Percentiles rank a stretch among this genome's conserved stretches.
phyloP scores from a whole-genome alignment of 2,888 invertebrate species.

The Adelphocoris suturalis region DNA sequence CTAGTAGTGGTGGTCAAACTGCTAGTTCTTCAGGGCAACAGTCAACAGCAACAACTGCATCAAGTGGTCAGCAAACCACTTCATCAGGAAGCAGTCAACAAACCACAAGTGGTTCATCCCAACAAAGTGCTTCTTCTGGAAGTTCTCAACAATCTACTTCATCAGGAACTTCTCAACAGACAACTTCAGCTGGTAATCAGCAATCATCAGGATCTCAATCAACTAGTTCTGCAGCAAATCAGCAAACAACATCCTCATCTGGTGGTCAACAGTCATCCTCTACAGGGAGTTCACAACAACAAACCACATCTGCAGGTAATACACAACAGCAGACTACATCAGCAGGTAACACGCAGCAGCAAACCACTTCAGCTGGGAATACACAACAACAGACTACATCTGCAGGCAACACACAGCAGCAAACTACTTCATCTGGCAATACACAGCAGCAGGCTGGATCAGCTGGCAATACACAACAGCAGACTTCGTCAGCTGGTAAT shows the following conservation, averaged over 20 bases:
- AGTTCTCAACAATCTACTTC: constrained; percentile 73
- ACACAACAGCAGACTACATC: constrained; percentile 53
- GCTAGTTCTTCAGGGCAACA: constrained; percentile 68
- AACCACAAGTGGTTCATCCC: constrained; percentile 42
- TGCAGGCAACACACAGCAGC: constrained; percentile 52
- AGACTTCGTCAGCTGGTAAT: constrained; percentile 6
- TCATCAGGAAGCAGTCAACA: constrained; percentile 50
- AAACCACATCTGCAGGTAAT: constrained; percentile 21
- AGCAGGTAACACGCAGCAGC: constrained; percentile 34
- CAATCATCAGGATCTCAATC: constrained; percentile 68
- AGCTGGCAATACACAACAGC: constrained; percentile 41
- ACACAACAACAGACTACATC: constrained; percentile 55
- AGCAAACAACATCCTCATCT: constrained; percentile 41
- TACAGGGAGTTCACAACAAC: constrained; percentile 48
- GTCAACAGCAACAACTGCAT: constrained; percentile 41
- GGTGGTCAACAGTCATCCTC: constrained; percentile 48
- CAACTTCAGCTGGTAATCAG: constrained; percentile 27
- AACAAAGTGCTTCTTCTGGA: constrained; percentile 65
- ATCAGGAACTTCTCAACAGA: constrained; percentile 69
- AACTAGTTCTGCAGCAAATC: constrained; percentile 20
- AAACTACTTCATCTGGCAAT: neutral
- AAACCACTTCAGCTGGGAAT: constrained; percentile 13
- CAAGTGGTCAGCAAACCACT: constrained; percentile 44
- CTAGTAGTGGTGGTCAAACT: constrained; percentile 71
- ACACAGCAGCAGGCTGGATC: constrained; percentile 46